Percentiles rank a stretch among this genome's conserved stretches.
phyloP scores from a whole-genome alignment of 2,113 vertebrate species.

The Brachyhypopomus gauderio region DNA sequence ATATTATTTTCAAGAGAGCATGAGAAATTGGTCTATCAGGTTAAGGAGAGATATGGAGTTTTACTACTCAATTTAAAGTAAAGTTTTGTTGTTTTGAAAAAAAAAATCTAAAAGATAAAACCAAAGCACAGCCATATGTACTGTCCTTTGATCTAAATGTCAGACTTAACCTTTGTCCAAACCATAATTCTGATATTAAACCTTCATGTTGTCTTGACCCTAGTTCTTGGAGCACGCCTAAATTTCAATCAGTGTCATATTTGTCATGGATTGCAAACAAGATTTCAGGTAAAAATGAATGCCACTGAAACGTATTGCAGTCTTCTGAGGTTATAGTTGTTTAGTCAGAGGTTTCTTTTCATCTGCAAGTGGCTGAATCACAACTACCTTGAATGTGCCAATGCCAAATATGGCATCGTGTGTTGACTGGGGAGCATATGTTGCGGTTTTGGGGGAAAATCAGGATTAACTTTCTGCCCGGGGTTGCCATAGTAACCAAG shows the following conservation, averaged over 20 bases:
- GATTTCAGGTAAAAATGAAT: slow-evolving; percentile 7
- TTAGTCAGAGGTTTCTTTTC: background rate
- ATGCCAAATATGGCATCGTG: background rate
- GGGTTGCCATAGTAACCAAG: slow-evolving; percentile 43
- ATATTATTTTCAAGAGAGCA: no score
- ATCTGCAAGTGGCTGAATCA: slow-evolving; percentile 6
- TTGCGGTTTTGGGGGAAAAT: background rate
- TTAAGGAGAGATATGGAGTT: no score
- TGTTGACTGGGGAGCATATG: slow-evolving; percentile 33
- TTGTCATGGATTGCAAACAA: background rate
- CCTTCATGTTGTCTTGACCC: background rate
- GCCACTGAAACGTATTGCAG: background rate
- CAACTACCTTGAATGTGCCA: slow-evolving; percentile 1
- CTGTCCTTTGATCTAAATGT: background rate
- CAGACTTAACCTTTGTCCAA: background rate
- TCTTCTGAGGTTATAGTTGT: background rate
- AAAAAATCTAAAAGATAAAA: no score
- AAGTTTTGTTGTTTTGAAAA: no score
- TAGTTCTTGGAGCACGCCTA: background rate
- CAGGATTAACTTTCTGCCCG: slow-evolving; percentile 19
- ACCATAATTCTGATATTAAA: background rate
- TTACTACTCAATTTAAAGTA: no score
- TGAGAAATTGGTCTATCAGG: no score
- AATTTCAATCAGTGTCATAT: background rate
- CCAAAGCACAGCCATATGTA: background rate